These are phyloP conservation scores for Amphiprion clarkii DNA, from an alignment of 2,797 vertebrate species.

Conservation along the genomic window DNA sequence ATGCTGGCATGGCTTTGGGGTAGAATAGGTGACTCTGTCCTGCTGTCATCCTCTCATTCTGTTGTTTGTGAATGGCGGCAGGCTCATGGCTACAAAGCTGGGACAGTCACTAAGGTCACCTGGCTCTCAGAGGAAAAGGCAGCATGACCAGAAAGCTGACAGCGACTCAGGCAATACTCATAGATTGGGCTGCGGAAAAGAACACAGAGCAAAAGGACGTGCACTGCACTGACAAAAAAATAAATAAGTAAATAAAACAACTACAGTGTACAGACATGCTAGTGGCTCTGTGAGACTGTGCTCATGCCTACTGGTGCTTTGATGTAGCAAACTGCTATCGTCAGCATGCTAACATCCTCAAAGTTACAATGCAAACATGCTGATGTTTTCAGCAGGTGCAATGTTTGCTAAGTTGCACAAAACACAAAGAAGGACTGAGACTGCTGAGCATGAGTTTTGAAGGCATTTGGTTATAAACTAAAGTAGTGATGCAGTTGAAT, in stretches of 20 bases:
- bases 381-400: not conserved
- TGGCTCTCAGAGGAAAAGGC: conserved; percentile 57
- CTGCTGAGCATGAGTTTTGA: not conserved
- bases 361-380: not conserved
- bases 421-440: not conserved
- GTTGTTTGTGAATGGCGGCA: conserved; percentile 58
- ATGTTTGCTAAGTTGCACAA: not conserved
- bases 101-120: conserved; percentile 67
- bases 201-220: conserved; percentile 32
- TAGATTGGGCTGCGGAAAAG: conserved; percentile 16
- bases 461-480: not conserved
- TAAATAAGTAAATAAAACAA: no score
- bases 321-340: not conserved
- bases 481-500: no score
- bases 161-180: conserved; percentile 21
- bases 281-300: conserved; percentile 1
- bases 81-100: conserved; percentile 55
- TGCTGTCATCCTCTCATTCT: conserved; percentile 62
- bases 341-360: conserved; percentile 4
- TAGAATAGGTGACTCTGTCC: conserved; percentile 48
- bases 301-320: not conserved
- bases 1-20: conserved; percentile 48
- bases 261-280: no score
- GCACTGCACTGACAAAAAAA: conserved; percentile 5
- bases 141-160: conserved; percentile 46